Evolutionary conservation across 2,113 vertebrate species (phyloP), one percentile per base, ranked within the genome.

Genomic region (Cyrtonyx montezumae): DNA sequence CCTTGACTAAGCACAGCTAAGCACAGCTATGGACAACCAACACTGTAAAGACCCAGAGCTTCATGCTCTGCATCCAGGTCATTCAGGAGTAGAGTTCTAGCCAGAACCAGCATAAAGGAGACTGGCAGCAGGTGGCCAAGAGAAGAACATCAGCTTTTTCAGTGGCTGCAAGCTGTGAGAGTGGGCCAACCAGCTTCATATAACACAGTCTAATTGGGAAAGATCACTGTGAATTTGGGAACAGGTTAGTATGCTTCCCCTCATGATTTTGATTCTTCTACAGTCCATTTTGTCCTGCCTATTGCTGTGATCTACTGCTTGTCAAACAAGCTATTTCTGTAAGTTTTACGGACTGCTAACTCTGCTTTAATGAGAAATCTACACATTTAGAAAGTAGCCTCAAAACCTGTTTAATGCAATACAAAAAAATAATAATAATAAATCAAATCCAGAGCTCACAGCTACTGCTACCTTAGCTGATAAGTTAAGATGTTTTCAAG

Each of bases 401-500:
- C 71, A 43, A 40, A 82, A 76, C 25, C 80, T 86, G 49, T 9
- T 63, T 36, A 34, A 30, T 28, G 9, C 13, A 74, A 78, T 9
- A 4, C 32, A 49, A 40, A 40, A 40, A 40, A 40, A 40, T 5
- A 40, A 62, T 21, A 34, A 68, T 66, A 53, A 30, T 8, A 79
- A 43, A 65, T 4, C 14, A 71, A 46, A 91, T 21, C 34, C 37
- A 90, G 32, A 75, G 26, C 13, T 9, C 68, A 45, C 51, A 61
- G 55, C n/a, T 86, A 65, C 28, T 58, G n/a, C 26, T 90, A 73
- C 36, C 43, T 36, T 13, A 69, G 37, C 23, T 85, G 49, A 9
- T 5, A 80, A 80, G 7, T 5, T 43, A 36, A 69, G 91, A 79
- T 7, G n/a, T 37, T 84, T 85, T 62, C 67, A 91, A 91, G 19